These are phyloP conservation scores for Drosophila siamana DNA, from an alignment of 2,888 invertebrate genomes.

Conservation along the genomic window DNA sequence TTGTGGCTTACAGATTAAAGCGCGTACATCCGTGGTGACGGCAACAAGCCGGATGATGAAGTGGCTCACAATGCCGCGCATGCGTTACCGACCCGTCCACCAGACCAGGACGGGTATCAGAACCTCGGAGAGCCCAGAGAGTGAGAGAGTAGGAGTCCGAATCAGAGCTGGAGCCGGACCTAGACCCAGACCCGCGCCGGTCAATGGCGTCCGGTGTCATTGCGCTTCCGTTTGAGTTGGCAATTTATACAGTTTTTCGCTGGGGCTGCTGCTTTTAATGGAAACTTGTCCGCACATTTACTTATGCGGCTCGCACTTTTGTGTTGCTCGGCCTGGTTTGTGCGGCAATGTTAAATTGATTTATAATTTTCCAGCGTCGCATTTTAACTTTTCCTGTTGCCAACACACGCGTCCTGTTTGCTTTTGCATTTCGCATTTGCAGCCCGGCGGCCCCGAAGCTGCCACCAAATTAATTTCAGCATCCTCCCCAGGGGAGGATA, in stretches of 20 bases:
- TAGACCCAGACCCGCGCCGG: conserved; percentile 39
- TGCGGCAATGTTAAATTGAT: conserved; percentile 72
- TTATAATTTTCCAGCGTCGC: conserved; percentile 74
- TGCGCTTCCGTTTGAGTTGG: conserved; percentile 78
- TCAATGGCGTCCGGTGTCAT: conserved; percentile 81
- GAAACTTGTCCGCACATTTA: conserved; percentile 72
- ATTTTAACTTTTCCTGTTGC: conserved; percentile 75
- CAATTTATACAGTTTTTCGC: conserved; percentile 76
- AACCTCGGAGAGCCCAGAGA: conserved; percentile 3
- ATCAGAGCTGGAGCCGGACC: conserved; percentile 14
- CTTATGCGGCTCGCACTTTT: conserved; percentile 68
- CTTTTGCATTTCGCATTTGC: conserved; percentile 33
- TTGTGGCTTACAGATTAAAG: conserved; percentile 78
- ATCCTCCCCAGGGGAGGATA: conserved; percentile 12
- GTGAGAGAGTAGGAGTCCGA: background rate
- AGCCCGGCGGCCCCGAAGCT: background rate
- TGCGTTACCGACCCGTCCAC: conserved; percentile 52
- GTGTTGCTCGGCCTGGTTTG: conserved; percentile 45
- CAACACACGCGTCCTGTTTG: conserved; percentile 58
- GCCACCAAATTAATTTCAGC: conserved; percentile 45
- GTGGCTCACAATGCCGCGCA: conserved; percentile 60
- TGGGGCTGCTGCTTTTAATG: conserved; percentile 45
- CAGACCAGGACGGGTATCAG: background rate
- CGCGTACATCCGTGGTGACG: conserved; percentile 71
- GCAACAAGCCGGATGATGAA: conserved; percentile 64